These are phyloP conservation scores for Prionchulus punctatus DNA, from an alignment of 2,888 invertebrate species.

Conservation along the genomic window DNA sequence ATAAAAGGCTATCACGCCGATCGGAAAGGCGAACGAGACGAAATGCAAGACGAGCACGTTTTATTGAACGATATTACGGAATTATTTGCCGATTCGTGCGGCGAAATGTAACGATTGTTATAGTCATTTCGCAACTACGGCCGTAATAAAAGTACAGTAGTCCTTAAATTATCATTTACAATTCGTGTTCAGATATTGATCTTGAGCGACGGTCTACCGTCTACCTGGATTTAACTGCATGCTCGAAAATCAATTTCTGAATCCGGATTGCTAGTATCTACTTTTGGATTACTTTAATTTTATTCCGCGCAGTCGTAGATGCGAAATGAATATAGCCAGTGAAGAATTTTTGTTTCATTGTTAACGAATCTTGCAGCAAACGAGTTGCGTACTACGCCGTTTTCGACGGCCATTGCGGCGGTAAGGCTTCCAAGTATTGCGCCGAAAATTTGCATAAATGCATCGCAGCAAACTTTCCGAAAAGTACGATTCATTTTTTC, in stretches of 20 bases:
- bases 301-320: too few relatives aligned
- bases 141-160: background rate
- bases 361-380: too few relatives aligned
- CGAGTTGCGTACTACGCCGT: constrained; percentile 36
- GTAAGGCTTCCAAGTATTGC: constrained; percentile 37
- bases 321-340: too few relatives aligned
- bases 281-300: too few relatives aligned
- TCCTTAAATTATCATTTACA: background rate
- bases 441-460: constrained; percentile 34
- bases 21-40: constrained; percentile 39
- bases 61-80: constrained; percentile 31
- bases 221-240: too few relatives aligned
- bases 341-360: too few relatives aligned
- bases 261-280: too few relatives aligned
- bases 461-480: constrained; percentile 35
- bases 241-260: too few relatives aligned
- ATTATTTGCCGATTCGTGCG: constrained; percentile 10
- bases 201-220: too few relatives aligned
- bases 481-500: constrained; percentile 27
- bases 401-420: constrained; percentile 41
- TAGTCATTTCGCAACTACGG: background rate
- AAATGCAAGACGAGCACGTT: constrained; percentile 41
- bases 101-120: background rate
- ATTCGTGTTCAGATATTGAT: constrained; percentile 23
- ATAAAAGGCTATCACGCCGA: constrained; percentile 7